Percentiles rank a stretch among this genome's conserved stretches.
Conservation (phyloP, 2,797 vertebrate genomes). For the Distichodus sexfasciatus region DNA sequence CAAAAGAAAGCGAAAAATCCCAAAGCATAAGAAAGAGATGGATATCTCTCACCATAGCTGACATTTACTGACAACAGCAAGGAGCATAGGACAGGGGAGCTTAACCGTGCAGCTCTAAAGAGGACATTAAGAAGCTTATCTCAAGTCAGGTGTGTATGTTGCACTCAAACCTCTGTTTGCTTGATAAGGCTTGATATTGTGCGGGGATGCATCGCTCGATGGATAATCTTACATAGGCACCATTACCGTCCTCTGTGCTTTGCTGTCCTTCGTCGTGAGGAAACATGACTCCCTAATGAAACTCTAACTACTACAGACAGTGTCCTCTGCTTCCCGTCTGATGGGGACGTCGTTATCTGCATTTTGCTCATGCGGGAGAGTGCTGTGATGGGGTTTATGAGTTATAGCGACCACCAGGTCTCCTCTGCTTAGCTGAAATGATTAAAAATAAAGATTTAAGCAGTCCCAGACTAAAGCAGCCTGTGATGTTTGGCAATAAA, state of each 20-base stretch:
- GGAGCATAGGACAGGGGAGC: slow-evolving; percentile 37
- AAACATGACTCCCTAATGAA: slow-evolving; percentile 41
- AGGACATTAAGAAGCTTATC: slow-evolving; percentile 60
- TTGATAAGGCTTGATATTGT: slow-evolving; percentile 24
- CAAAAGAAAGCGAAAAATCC: background rate
- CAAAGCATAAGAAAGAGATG: background rate
- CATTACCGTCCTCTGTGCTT: slow-evolving; percentile 17
- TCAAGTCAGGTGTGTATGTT: slow-evolving; percentile 51
- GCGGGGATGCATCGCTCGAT: slow-evolving; percentile 5
- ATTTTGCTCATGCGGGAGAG: background rate
- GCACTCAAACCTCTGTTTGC: slow-evolving; percentile 11
- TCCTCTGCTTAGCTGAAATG: background rate
- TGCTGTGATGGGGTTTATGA: too few relatives aligned
- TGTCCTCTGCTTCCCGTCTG: slow-evolving; percentile 11
- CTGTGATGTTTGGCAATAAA: background rate
- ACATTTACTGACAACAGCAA: slow-evolving; percentile 53
- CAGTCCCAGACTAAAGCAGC: background rate
- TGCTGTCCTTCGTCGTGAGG: slow-evolving; percentile 4
- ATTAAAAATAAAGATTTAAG: background rate
- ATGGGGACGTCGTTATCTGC: slow-evolving; percentile 16
- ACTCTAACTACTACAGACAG: background rate
- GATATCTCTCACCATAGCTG: slow-evolving; percentile 17
- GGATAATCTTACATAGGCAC: slow-evolving; percentile 32
- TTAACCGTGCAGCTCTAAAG: slow-evolving; percentile 60
- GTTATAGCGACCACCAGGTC: background rate